Percentiles rank a stretch among this genome's conserved stretches.
phyloP scores from a whole-genome alignment of 2,888 invertebrate species.

The Lepidochrysops patricia region DNA sequence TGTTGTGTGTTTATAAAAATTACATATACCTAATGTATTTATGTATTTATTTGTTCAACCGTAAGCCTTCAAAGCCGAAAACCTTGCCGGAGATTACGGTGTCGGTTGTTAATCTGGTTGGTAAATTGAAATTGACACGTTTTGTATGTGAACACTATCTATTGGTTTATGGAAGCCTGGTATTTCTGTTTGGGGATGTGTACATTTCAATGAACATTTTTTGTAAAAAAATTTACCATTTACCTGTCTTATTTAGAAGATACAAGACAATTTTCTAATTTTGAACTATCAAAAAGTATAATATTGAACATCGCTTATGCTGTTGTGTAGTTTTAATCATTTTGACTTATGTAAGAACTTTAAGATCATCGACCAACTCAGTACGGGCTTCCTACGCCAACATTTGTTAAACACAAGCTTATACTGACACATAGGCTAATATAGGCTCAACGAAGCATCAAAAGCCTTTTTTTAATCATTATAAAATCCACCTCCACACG shows the following conservation, averaged over 20 bases:
- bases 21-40: background rate
- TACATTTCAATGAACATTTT: background rate
- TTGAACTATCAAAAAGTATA: background rate
- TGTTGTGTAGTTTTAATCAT: background rate
- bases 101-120: slow-evolving; percentile 73
- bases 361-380: background rate
- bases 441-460: background rate
- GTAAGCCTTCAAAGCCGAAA: slow-evolving; percentile 68
- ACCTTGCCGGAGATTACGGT: slow-evolving; percentile 69
- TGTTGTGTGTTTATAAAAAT: too few species aligned
- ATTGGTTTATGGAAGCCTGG: slow-evolving; percentile 43
- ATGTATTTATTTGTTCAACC: slow-evolving; percentile 52
- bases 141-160: slow-evolving; percentile 39
- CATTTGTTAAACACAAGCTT: background rate
- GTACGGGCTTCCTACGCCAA: slow-evolving; percentile 9
- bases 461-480: too few species aligned
- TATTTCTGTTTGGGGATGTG: slow-evolving; percentile 21
- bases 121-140: slow-evolving; percentile 49
- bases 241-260: too few species aligned
- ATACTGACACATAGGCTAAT: background rate
- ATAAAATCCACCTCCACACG: background rate
- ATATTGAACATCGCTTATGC: slow-evolving; percentile 1
- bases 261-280: background rate
- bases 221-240: background rate
- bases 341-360: background rate